Evolutionary conservation across 2,113 vertebrate genomes (phyloP).

Genomic region (Hoplias malabaricus): DNA sequence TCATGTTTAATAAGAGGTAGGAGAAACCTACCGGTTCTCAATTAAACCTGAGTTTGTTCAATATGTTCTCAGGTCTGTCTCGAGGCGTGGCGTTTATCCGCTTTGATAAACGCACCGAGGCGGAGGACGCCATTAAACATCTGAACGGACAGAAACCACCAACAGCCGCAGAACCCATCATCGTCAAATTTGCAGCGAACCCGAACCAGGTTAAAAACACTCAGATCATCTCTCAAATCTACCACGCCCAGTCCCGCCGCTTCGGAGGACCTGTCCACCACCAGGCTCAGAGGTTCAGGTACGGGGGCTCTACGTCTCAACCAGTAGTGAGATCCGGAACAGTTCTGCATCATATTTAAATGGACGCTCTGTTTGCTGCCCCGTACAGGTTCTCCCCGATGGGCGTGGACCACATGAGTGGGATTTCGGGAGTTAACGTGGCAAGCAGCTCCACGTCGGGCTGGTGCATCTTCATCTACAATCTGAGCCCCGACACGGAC

Average conservation of each 20-base stretch:
- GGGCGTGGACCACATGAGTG: constrained; percentile 96
- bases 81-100: constrained; percentile 96
- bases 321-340: too few relatives aligned
- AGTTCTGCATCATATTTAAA: background rate
- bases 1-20: too few relatives aligned
- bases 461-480: constrained; percentile 99
- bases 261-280: constrained; percentile 95
- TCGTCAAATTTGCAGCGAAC: constrained; percentile 95
- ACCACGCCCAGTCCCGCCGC: constrained; percentile 90
- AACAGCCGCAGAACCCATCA: constrained; percentile 89
- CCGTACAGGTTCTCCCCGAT: constrained; percentile 93
- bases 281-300: constrained; percentile 97
- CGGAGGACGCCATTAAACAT: constrained; percentile 94
- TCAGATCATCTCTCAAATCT: constrained; percentile 91
- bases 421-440: constrained; percentile 89
- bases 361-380: background rate
- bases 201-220: constrained; percentile 97
- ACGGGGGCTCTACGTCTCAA: constrained; percentile 17
- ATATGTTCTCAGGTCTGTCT: constrained; percentile 85
- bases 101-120: constrained; percentile 94
- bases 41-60: too few relatives aligned
- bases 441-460: constrained; percentile 88
- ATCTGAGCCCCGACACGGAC: constrained; percentile 95
- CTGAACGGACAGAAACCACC: constrained; percentile 96
- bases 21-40: too few relatives aligned